Evolutionary conservation across 2,888 invertebrate species (phyloP).

Genomic region (Perdita meconis): DNA sequence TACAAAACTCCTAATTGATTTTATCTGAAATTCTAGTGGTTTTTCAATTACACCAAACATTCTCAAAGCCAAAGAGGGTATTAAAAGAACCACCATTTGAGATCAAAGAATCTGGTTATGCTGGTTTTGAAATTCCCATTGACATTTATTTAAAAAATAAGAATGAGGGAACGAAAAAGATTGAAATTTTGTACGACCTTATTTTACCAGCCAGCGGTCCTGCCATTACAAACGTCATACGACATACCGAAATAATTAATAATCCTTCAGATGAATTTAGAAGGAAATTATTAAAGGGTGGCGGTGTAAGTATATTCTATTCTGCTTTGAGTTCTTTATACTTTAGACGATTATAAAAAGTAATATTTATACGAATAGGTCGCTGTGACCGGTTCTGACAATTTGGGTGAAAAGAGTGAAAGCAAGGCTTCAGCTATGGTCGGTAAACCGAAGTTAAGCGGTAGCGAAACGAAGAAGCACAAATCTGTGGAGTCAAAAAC

Average conservation of each 20-base stretch:
- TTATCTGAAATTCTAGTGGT: conserved; percentile 86
- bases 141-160: conserved; percentile 95
- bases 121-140: conserved; percentile 95
- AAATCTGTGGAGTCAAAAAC: conserved; percentile 84
- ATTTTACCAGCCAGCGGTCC: conserved; percentile 91
- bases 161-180: conserved; percentile 92
- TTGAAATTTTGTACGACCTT: conserved; percentile 92
- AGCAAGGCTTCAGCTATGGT: conserved; percentile 87
- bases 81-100: conserved; percentile 96
- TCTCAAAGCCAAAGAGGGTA: conserved; percentile 95
- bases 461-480: conserved; percentile 83
- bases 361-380: conserved; percentile 64
- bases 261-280: conserved; percentile 95
- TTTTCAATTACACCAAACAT: conserved; percentile 95
- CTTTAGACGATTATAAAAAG: neutral
- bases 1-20: neutral
- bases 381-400: conserved; percentile 85
- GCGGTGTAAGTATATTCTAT: conserved; percentile 87
- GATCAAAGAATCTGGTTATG: conserved; percentile 97
- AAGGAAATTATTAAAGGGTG: conserved; percentile 94
- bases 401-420: conserved; percentile 86
- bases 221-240: conserved; percentile 89
- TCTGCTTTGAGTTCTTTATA: neutral
- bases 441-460: conserved; percentile 89
- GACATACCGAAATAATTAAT: conserved; percentile 93